Base-by-base conservation (phyloP, 1,140 invertebrate species). In the Laodelphax striatellus region DNA sequence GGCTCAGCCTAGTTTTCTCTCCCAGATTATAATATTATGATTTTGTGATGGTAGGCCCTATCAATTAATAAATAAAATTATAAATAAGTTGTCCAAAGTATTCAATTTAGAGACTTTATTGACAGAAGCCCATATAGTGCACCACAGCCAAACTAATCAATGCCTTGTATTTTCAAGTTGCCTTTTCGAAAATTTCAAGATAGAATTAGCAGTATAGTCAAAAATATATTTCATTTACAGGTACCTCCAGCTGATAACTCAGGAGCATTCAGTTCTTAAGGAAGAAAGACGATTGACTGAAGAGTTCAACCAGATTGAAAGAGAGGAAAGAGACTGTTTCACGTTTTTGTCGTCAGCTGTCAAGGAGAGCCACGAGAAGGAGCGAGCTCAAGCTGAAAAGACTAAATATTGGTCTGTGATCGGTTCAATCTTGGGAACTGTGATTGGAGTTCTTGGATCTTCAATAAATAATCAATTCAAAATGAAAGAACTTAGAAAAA, bases 381-480 rank as follows among this genome's bases (percentile, higher is more conserved):
- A 89, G 70, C 69, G 85, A 46, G 80, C 84, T 2, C 81, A 86
- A 68, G 83, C 84, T 13, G 84, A 88, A 69, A 76, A 82, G 64
- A 88, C 86, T 58, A 88, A 88, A 70, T 88, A 89, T 67, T 87
- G 85, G 84, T 86, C 84, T 55, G 78, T 88, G 52, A 81, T 86
- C 19, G 85, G 83, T 14, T 87, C 85, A 5, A 73, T 87, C 64
- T 70, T 84, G 44, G 85, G 85, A 17, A 84, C 85, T 28, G 70
- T 81, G 0, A 74, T 87, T 6, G 85, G 85, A 17, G 81, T 87
- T 62, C 68, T 81, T 5, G 84, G 83, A 28, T 82, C 80, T 5
- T 79, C 82, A 4, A 73, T 86, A 24, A 85, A 82, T 67, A 86
- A 84, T 65, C 73, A 77, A 56, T 69, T 83, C 16, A 79, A 81